Conservation (phyloP, 2,113 vertebrate genomes). For the Uria aalge region DNA sequence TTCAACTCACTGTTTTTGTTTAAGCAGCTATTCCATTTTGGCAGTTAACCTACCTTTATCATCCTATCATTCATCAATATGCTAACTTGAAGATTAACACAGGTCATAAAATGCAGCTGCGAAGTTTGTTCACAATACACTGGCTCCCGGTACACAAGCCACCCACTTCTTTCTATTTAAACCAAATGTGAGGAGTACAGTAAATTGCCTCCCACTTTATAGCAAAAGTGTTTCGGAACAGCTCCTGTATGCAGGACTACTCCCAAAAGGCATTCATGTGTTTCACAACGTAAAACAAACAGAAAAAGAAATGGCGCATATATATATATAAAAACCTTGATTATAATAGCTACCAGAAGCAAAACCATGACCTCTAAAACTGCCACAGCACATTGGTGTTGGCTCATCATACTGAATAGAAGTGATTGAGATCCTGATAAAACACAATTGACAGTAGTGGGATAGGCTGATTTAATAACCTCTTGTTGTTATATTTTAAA, state of each 20-base stretch:
- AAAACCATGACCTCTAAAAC: not conserved
- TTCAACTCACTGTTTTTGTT: not conserved
- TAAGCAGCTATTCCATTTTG: not conserved
- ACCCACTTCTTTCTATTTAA: conserved; percentile 66
- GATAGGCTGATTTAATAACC: not conserved
- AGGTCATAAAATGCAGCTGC: conserved; percentile 45
- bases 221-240: conserved; percentile 31
- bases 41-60: not conserved
- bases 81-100: not conserved
- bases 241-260: conserved; percentile 21
- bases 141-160: conserved; percentile 52
- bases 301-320: not conserved
- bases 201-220: conserved; percentile 64
- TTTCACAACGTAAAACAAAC: not conserved
- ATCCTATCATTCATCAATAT: not conserved
- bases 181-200: conserved; percentile 53
- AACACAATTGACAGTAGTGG: not conserved
- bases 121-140: conserved; percentile 47
- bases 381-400: not conserved
- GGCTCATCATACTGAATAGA: not conserved
- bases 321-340: not conserved
- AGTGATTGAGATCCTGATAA: not conserved
- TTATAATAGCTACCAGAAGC: not conserved
- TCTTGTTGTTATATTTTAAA: not conserved
- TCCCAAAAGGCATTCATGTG: not conserved